Conservation (phyloP, 37 sponge, comb jelly and placozoan species). For the Axinella damicornis region DNA sequence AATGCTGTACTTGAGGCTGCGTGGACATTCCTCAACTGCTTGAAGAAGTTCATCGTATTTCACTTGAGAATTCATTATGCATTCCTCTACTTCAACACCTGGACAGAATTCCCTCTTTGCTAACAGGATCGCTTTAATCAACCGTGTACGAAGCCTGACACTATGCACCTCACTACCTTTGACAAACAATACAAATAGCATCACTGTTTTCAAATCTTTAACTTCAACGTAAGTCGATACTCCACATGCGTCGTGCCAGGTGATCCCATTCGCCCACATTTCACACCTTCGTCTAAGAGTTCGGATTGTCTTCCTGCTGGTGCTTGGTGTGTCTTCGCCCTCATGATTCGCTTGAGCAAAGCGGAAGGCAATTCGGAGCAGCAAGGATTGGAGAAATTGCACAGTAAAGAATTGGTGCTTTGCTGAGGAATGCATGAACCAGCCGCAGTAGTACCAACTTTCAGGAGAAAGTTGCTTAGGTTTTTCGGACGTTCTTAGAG, state of each 20-base stretch:
- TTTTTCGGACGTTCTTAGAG: not conserved
- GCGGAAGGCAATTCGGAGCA: constrained; percentile 9
- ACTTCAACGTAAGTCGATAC: not conserved
- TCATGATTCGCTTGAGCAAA: constrained; percentile 13
- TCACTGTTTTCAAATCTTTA: constrained; percentile 8
- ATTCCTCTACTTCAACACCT: too few relatives aligned
- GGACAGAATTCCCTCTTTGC: not conserved
- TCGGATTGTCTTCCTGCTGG: not conserved
- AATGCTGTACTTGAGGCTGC: too few relatives aligned
- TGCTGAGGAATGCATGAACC: not conserved
- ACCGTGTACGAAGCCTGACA: constrained; percentile 2
- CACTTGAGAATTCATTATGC: too few relatives aligned
- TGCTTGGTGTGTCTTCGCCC: not conserved
- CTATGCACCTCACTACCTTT: constrained; percentile 8
- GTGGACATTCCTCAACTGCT: too few relatives aligned
- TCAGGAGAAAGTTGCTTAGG: not conserved
- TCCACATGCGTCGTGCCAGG: not conserved
- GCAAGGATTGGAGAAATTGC: constrained; percentile 14
- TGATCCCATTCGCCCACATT: constrained; percentile 18
- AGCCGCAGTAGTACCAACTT: constrained; percentile 19
- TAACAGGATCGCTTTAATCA: constrained; percentile 9
- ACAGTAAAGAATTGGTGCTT: not conserved
- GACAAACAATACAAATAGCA: not conserved
- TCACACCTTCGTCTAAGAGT: not conserved
- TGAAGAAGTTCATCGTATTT: too few relatives aligned